Percentiles rank a stretch among this genome's conserved stretches.
These are phyloP conservation scores for Acronicta aceris DNA, from an alignment of 2,888 invertebrate species.

Conservation along the genomic window DNA sequence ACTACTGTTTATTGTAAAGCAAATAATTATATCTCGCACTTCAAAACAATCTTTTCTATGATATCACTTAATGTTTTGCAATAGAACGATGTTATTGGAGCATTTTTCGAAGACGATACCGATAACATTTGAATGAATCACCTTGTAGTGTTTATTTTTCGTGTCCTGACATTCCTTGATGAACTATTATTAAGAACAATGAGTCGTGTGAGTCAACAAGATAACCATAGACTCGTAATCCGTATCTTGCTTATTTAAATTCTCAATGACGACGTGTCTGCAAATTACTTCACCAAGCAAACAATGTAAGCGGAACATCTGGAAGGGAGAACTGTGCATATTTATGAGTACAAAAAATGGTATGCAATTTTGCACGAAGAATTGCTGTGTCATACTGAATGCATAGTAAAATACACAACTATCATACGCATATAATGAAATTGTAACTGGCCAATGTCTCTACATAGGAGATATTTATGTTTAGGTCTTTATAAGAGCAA, in stretches of 20 bases:
- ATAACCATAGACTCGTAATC: slow-evolving; percentile 17
- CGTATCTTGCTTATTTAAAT: slow-evolving; percentile 23
- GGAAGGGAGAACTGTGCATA: slow-evolving; percentile 1
- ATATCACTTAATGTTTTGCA: background rate
- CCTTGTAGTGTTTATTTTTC: slow-evolving; percentile 2
- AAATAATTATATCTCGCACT: background rate
- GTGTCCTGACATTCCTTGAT: slow-evolving; percentile 18
- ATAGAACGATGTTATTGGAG: background rate
- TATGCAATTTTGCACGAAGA: background rate
- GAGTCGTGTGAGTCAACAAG: slow-evolving; percentile 35
- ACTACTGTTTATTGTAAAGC: background rate
- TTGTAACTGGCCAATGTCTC: too few species aligned
- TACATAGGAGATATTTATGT: too few species aligned
- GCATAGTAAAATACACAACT: background rate
- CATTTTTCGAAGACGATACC: background rate
- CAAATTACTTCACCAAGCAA: slow-evolving; percentile 31
- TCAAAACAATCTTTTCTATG: background rate
- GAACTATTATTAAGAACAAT: slow-evolving; percentile 37
- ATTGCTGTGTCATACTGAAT: background rate
- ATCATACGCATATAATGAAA: too few species aligned
- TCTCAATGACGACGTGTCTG: slow-evolving; percentile 19
- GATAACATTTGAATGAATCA: slow-evolving; percentile 20
- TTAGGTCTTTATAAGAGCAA: too few species aligned
- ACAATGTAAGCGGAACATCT: slow-evolving; percentile 15
- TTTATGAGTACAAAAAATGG: slow-evolving; percentile 2